phyloP scores from a whole-genome alignment of 2,888 invertebrate species.

The Chloromyia formosa region DNA sequence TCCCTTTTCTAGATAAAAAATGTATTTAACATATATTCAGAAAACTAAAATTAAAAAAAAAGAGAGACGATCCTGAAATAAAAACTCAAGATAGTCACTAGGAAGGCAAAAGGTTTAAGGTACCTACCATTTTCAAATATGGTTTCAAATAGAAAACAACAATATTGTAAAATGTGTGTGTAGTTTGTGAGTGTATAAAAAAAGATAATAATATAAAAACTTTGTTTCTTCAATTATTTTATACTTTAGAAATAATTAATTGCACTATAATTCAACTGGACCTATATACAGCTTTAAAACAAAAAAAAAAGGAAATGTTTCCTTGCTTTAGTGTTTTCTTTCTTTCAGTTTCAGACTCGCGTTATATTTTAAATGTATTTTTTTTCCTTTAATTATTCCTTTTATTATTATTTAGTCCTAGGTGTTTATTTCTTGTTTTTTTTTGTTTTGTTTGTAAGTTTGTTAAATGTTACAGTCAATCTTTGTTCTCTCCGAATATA shows the following conservation, averaged over 20 bases:
- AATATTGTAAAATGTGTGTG: slow-evolving; percentile 35
- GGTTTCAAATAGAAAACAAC: slow-evolving; percentile 28
- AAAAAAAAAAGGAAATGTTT: slow-evolving; percentile 27
- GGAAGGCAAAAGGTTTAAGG: too few relatives aligned
- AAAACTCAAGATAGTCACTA: too few relatives aligned
- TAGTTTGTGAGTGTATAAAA: slow-evolving; percentile 1
- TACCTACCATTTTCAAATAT: too few relatives aligned
- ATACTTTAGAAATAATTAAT: slow-evolving; percentile 47
- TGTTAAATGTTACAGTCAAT: slow-evolving; percentile 65
- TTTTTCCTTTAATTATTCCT: slow-evolving; percentile 16
- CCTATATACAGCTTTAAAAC: slow-evolving; percentile 43
- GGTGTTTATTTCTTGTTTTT: slow-evolving; percentile 23
- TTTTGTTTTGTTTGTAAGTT: slow-evolving; percentile 17
- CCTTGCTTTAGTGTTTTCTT: slow-evolving; percentile 37
- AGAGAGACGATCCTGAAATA: slow-evolving; percentile 6
- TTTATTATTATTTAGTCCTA: slow-evolving; percentile 36
- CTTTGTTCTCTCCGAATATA: slow-evolving; percentile 71
- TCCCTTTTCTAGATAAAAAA: slow-evolving; percentile 32
- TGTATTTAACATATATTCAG: neutral
- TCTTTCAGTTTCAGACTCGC: slow-evolving; percentile 30
- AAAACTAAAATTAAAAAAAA: slow-evolving; percentile 6
- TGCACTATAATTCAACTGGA: slow-evolving; percentile 49
- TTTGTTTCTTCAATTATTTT: slow-evolving; percentile 35
- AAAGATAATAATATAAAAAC: slow-evolving; percentile 39
- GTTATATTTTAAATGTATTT: slow-evolving; percentile 27